Base-by-base conservation (phyloP, 2,113 vertebrate genomes). In the Sphyrna mokarran region DNA sequence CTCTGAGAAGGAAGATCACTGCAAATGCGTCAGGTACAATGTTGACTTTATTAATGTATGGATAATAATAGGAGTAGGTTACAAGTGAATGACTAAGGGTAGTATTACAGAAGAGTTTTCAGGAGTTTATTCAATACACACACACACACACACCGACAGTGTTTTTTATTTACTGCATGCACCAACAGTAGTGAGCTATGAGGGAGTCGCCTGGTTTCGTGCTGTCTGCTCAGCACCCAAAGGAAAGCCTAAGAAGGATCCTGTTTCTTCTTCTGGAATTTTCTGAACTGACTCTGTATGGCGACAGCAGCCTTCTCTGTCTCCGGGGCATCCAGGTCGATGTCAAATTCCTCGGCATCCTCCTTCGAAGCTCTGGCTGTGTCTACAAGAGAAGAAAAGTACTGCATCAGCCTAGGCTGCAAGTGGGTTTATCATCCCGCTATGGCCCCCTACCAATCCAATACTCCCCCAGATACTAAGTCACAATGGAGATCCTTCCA, bases 201-300 rank as follows among this genome's bases (percentile, higher is more conserved):
- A 72, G 40, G 40, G 68, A 70, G 68, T 95, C 29, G 94, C 9
- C 94, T 16, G 43, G 43, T 76, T 54, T 8, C 3, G 68, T 70
- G 94, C 69, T 72, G 94, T 37, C 43, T 69, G 26, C 94, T 0
- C 68, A 72, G 94, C 68, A 72, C 20, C 40, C 40, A 0, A 8
- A 14, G 10, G 94, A 72, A 72, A 43, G 37, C 40, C 94, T 95
- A 95, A 72, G 94, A 95, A 70, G 94, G 69, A 96, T 95, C 97
- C 97, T 96, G 98, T 97, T 99, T 99, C 97, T 99, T 99, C 98
- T 99, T 99, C 98, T 99, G 99, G 98, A 99, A 99, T 97, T 99
- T 99, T 97, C 99, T 99, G 98, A 99, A 99, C 97, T 99, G 99
- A 14, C 98, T 99, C 97, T 99, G 99, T 97, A 99, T 99, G 95